Percentiles rank a stretch among this genome's conserved stretches.
These are phyloP conservation scores for Leuciscus idus DNA, from an alignment of 2,113 vertebrate species.

Conservation along the genomic window DNA sequence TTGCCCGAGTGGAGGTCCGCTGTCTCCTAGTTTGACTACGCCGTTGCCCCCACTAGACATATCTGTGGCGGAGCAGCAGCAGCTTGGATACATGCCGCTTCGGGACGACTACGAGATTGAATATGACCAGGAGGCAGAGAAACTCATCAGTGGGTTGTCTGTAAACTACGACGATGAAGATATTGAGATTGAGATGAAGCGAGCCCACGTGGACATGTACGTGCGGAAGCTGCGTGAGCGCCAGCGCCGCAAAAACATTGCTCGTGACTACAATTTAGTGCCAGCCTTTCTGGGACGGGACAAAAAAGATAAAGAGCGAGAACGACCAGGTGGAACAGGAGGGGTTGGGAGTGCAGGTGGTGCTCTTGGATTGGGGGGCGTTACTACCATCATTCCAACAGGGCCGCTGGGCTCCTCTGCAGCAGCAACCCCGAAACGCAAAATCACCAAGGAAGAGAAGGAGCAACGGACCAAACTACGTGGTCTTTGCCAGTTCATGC, in stretches of 20 bases:
- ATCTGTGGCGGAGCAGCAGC: constrained; percentile 90
- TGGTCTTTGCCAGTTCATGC: constrained; percentile 96
- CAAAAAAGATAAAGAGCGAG: constrained; percentile 88
- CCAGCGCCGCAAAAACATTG: constrained; percentile 94
- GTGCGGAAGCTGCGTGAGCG: constrained; percentile 92
- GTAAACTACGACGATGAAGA: constrained; percentile 98
- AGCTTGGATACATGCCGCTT: constrained; percentile 97
- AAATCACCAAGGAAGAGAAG: constrained; percentile 94
- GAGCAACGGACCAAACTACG: constrained; percentile 88
- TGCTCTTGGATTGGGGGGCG: neutral
- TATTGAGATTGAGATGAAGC: constrained; percentile 94
- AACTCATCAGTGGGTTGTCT: constrained; percentile 93
- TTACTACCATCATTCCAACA: constrained; percentile 42
- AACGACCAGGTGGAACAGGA: constrained; percentile 59
- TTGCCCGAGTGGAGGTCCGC: constrained; percentile 88
- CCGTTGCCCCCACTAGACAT: constrained; percentile 91
- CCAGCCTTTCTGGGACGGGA: constrained; percentile 90
- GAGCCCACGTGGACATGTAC: constrained; percentile 97
- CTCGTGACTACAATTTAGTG: constrained; percentile 92
- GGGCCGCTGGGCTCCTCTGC: constrained; percentile 44
- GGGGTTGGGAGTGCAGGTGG: constrained; percentile 41
- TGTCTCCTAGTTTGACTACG: constrained; percentile 93
- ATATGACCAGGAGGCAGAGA: constrained; percentile 95
- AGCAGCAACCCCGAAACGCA: constrained; percentile 77
- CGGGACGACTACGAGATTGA: constrained; percentile 98